A percentile compares a stretch with the other conserved stretches of the same genome.
These are phyloP conservation scores for Pithys albifrons DNA, from an alignment of 2,113 vertebrate species.

Conservation along the genomic window DNA sequence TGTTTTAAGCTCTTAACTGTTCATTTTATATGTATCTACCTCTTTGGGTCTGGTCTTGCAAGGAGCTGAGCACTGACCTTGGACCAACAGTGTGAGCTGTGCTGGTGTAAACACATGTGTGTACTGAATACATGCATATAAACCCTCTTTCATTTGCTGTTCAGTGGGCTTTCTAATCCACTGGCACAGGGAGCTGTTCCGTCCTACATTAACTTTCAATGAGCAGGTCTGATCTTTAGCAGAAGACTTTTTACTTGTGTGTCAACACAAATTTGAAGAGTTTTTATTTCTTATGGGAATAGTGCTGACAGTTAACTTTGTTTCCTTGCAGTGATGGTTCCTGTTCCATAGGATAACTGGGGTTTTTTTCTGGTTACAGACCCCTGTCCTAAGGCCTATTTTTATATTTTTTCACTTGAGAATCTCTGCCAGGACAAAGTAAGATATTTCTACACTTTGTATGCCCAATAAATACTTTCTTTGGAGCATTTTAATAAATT, in stretches of 20 bases:
- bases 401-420: background rate
- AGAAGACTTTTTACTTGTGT: background rate
- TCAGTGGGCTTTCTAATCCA: background rate
- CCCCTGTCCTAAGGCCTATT: background rate
- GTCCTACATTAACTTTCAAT: background rate
- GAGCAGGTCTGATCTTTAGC: background rate
- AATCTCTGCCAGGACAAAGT: background rate
- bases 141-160: too few species aligned
- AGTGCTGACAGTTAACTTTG: background rate
- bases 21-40: background rate
- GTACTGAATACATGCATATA: background rate
- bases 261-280: background rate
- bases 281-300: background rate
- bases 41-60: background rate
- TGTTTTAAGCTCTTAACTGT: background rate
- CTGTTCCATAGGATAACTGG: background rate
- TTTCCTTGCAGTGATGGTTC: background rate
- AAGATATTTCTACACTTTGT: background rate
- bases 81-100: background rate
- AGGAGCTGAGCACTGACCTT: background rate
- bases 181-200: background rate
- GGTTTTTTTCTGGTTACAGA: background rate
- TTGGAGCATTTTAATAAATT: conserved; percentile 6
- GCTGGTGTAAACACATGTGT: fast-evolving
- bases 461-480: background rate